Conservation (phyloP, 2,113 vertebrate genomes). For the Anhinga rufa region DNA sequence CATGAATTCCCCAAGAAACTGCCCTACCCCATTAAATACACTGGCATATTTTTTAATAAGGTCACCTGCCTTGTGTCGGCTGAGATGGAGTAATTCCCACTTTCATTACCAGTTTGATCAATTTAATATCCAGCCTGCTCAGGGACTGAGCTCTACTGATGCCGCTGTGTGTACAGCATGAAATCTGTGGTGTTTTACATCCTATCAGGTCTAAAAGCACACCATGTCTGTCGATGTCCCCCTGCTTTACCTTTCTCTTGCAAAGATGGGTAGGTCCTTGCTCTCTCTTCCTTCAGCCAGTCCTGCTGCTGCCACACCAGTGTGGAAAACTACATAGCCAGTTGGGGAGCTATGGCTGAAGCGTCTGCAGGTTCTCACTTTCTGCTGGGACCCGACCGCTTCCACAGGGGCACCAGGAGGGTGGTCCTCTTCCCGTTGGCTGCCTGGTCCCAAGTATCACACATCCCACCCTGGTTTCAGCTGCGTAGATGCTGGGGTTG, state of each 20-base stretch:
- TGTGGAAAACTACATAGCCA: accelerated
- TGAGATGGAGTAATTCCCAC: conserved; percentile 62
- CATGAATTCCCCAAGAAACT: conserved; percentile 57
- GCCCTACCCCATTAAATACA: conserved; percentile 66
- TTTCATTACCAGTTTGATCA: conserved; percentile 67
- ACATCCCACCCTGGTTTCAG: not conserved
- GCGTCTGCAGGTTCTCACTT: not conserved
- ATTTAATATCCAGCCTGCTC: conserved; percentile 59
- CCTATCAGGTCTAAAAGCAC: not conserved
- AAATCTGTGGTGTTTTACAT: not conserved
- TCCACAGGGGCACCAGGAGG: not conserved
- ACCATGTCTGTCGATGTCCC: accelerated
- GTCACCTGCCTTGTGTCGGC: conserved; percentile 61
- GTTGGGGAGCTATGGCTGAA: not conserved
- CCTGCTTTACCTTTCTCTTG: not conserved
- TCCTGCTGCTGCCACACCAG: not conserved
- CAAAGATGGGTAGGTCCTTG: not conserved
- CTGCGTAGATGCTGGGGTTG: accelerated
- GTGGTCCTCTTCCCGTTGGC: not conserved
- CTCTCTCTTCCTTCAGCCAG: not conserved
- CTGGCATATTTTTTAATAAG: conserved; percentile 69
- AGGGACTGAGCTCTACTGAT: conserved; percentile 12
- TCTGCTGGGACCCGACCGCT: not conserved
- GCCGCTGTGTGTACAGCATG: not conserved
- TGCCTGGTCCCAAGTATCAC: not conserved